A percentile compares a stretch with the other conserved stretches of the same genome.
phyloP scores from a whole-genome alignment of 1,140 invertebrate species.

The Bombus breviceps region DNA sequence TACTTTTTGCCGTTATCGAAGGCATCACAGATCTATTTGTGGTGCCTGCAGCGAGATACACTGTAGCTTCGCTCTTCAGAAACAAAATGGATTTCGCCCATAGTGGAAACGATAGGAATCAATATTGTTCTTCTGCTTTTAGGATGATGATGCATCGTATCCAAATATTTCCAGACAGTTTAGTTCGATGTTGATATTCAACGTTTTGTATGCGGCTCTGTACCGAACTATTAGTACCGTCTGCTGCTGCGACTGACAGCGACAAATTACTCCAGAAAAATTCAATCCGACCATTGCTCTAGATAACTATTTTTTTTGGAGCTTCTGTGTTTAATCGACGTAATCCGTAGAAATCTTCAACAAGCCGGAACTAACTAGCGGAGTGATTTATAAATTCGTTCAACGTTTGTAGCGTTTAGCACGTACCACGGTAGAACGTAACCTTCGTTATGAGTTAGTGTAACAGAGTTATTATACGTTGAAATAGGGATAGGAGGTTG shows the following conservation, averaged over 20 bases:
- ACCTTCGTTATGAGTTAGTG: background rate
- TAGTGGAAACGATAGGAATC: slow-evolving; percentile 44
- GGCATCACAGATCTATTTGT: slow-evolving; percentile 29
- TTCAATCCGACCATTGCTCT: background rate
- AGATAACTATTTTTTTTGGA: background rate
- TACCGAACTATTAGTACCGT: background rate
- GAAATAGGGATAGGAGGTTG: background rate
- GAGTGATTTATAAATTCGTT: background rate
- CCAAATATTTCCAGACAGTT: slow-evolving; percentile 49
- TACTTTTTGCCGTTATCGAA: slow-evolving; percentile 42
- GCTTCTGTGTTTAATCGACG: background rate
- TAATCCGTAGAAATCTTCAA: background rate
- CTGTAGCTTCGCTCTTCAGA: background rate
- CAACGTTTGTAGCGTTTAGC: background rate
- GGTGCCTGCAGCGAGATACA: slow-evolving; percentile 19
- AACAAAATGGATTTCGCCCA: slow-evolving; percentile 34
- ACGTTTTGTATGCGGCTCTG: background rate
- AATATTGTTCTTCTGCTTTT: slow-evolving; percentile 37
- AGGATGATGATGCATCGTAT: slow-evolving; percentile 31
- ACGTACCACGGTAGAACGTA: background rate
- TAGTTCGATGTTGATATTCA: slow-evolving; percentile 13
- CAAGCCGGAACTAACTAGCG: background rate
- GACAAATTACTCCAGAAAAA: background rate
- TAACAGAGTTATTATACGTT: background rate
- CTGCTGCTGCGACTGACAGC: background rate